phyloP scores from a whole-genome alignment of 2,797 vertebrate genomes.

The Hippopotamyrus pictus region DNA sequence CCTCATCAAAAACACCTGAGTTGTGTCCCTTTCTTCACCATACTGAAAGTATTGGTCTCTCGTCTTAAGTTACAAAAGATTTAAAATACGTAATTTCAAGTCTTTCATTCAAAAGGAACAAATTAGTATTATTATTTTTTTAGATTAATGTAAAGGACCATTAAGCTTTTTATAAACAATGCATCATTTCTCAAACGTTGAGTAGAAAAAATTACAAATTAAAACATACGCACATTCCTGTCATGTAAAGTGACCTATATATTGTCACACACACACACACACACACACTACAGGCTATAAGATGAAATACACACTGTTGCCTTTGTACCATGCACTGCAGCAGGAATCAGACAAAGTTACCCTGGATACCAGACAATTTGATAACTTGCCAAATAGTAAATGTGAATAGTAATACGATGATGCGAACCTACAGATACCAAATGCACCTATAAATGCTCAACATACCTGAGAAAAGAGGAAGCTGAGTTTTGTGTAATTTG shows the following conservation, averaged over 20 bases:
- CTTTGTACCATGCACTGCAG: not conserved
- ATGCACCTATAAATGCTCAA: not conserved
- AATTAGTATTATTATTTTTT: not conserved
- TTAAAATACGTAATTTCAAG: not conserved
- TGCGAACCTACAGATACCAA: not conserved
- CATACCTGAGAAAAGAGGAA: not conserved
- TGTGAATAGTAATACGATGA: not conserved
- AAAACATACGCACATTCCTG: not conserved
- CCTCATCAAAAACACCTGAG: not conserved
- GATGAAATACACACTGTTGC: not conserved
- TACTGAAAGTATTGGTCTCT: not conserved
- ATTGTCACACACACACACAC: not conserved
- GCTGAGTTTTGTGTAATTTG: not conserved
- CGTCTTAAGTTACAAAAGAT: not conserved
- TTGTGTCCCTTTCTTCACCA: not conserved
- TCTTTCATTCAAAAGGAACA: not conserved
- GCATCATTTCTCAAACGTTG: not conserved
- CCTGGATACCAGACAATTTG: slow-evolving; percentile 7
- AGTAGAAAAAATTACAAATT: not conserved
- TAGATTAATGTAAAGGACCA: not conserved
- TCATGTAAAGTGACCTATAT: not conserved
- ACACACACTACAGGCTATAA: not conserved
- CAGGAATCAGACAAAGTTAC: not conserved
- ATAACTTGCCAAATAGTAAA: not conserved
- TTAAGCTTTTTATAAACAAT: not conserved